Conservation (phyloP, 2,113 vertebrate genomes). For the Empidonax traillii region DNA sequence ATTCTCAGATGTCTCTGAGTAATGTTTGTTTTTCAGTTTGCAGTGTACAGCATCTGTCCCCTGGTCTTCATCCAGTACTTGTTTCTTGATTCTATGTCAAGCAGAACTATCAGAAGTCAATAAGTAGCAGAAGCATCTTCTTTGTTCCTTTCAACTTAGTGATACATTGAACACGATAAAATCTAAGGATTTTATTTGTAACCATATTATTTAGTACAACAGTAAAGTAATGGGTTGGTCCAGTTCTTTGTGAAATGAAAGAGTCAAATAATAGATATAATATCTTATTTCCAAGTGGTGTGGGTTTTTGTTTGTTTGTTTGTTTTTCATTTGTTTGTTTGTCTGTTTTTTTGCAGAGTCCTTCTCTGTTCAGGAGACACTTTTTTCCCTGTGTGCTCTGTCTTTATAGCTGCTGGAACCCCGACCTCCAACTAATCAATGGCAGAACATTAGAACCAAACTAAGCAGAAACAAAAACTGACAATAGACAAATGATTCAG, state of each 20-base stretch:
- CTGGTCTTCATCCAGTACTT: not conserved
- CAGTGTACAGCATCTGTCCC: not conserved
- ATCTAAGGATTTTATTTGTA: not conserved
- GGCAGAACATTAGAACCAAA: not conserved
- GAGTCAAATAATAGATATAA: not conserved
- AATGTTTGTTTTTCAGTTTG: not conserved
- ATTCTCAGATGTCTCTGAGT: not conserved
- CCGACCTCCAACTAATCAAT: accelerated
- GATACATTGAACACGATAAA: not conserved
- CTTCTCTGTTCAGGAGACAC: not conserved
- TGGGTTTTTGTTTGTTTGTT: no score
- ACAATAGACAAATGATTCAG: not conserved
- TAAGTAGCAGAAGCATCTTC: not conserved
- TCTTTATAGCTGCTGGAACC: not conserved
- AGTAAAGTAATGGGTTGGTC: not conserved
- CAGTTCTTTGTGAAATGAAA: not conserved
- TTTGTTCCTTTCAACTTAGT: not conserved
- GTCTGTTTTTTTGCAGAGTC: not conserved
- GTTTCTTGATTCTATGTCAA: not conserved
- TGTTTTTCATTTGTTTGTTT: no score
- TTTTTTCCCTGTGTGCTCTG: not conserved
- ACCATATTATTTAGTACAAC: not conserved
- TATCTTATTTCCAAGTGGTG: not conserved
- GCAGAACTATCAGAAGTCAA: not conserved
- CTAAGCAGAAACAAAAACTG: not conserved